A percentile compares a stretch with the other conserved stretches of the same genome.
phyloP scores from a whole-genome alignment of 1,140 invertebrate genomes.

The Tetramorium alpestre region DNA sequence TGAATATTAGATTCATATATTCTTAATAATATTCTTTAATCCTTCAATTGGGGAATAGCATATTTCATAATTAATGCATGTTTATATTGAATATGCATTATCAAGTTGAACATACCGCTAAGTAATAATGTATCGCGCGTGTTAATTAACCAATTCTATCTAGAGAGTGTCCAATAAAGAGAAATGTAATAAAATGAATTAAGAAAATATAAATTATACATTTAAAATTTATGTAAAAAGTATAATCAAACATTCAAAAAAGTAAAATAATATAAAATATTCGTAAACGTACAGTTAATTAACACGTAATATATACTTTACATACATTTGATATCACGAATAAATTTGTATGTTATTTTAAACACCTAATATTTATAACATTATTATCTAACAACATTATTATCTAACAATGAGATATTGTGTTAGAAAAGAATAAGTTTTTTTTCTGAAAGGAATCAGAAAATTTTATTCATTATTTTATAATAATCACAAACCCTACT shows the following conservation, averaged over 20 bases:
- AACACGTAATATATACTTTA: background rate
- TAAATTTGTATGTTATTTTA: background rate
- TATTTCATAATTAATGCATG: background rate
- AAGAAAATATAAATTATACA: background rate
- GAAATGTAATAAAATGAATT: background rate
- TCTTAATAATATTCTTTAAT: background rate
- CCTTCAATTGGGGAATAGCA: too few relatives aligned
- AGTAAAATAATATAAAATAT: background rate
- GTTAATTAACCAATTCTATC: background rate
- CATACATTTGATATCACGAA: background rate
- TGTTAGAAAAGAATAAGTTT: too few relatives aligned
- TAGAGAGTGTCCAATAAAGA: background rate
- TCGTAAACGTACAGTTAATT: background rate
- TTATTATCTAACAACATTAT: background rate
- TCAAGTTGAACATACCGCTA: background rate
- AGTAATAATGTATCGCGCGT: background rate
- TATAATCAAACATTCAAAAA: background rate
- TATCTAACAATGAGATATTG: background rate
- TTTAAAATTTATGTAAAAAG: background rate
- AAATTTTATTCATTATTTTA: background rate
- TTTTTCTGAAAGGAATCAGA: background rate
- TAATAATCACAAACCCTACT: background rate
- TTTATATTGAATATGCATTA: conserved; percentile 9
- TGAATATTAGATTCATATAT: background rate
- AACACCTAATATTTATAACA: background rate